Percentiles rank a stretch among this genome's conserved stretches.
These are phyloP conservation scores for Chelonus insularis DNA, from an alignment of 1,140 invertebrate species.

Conservation along the genomic window DNA sequence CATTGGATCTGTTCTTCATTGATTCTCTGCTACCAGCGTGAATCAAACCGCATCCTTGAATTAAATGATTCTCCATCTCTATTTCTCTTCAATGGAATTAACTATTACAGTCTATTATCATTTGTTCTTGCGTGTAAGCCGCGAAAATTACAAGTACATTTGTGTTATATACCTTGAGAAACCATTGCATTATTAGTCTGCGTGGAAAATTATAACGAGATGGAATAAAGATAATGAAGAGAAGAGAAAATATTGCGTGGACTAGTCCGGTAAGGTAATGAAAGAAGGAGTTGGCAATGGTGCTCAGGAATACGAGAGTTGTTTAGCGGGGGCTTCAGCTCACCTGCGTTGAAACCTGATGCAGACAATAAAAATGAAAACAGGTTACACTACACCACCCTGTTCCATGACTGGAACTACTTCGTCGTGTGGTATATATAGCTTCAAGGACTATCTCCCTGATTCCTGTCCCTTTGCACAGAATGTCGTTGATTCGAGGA, in stretches of 20 bases:
- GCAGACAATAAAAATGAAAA: conserved; percentile 58
- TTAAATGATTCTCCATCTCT: conserved; percentile 12
- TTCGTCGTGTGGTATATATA: neutral
- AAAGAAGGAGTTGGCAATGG: conserved; percentile 23
- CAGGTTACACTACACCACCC: conserved; percentile 51
- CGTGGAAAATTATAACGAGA: too few species aligned
- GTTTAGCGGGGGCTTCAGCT: conserved; percentile 42
- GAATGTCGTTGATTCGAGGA: conserved; percentile 11
- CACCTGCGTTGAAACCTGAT: conserved; percentile 56
- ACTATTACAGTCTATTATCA: conserved; percentile 17
- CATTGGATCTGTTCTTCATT: conserved; percentile 10
- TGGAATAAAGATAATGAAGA: too few species aligned
- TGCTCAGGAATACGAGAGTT: conserved; percentile 23
- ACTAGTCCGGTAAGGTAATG: neutral
- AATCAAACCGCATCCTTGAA: conserved; percentile 17
- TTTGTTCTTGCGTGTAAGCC: neutral
- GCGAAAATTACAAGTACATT: neutral
- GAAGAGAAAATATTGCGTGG: neutral
- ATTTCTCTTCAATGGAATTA: conserved; percentile 8
- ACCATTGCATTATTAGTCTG: too few species aligned
- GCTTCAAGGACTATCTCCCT: neutral
- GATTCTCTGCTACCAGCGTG: conserved; percentile 10
- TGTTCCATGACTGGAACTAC: conserved; percentile 7
- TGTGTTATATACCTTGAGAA: neutral
- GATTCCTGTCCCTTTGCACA: neutral